Conservation (phyloP, 2,797 vertebrate genomes). For the Hybognathus amarus region DNA sequence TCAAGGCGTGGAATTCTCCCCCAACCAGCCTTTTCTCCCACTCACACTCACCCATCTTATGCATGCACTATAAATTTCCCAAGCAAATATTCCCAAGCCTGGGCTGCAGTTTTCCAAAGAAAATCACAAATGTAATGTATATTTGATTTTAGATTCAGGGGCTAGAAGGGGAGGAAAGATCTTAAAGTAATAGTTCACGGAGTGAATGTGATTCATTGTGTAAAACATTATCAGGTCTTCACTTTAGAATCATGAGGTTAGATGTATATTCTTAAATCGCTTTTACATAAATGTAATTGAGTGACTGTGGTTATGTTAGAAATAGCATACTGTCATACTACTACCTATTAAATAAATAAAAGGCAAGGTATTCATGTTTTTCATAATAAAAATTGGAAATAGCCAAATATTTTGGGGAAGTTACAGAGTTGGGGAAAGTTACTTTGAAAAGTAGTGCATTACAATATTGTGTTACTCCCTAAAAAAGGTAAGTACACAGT, state of each 20-base stretch:
- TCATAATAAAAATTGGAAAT: too few relatives aligned
- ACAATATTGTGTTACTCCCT: too few relatives aligned
- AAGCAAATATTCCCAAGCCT: constrained; percentile 80
- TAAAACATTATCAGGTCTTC: background rate
- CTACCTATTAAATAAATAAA: background rate
- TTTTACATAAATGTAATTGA: background rate
- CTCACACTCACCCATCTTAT: constrained; percentile 68
- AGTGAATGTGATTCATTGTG: background rate
- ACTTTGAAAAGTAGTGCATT: background rate
- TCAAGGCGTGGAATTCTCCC: constrained; percentile 71
- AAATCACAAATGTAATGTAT: constrained; percentile 78
- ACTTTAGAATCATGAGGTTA: constrained; percentile 14
- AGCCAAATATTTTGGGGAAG: background rate
- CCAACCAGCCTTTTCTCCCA: constrained; percentile 56
- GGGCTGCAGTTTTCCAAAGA: constrained; percentile 78
- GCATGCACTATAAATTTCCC: constrained; percentile 83
- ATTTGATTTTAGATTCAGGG: constrained; percentile 75
- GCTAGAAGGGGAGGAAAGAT: constrained; percentile 62
- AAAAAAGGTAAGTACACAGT: too few relatives aligned
- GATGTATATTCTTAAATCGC: background rate
- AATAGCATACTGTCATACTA: background rate
- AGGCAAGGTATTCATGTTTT: too few relatives aligned
- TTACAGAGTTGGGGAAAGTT: background rate
- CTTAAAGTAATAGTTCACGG: constrained; percentile 42
- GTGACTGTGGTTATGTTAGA: background rate